Evolutionary conservation across 2,888 invertebrate species (phyloP).

Genomic region (Synergus gifuensis): DNA sequence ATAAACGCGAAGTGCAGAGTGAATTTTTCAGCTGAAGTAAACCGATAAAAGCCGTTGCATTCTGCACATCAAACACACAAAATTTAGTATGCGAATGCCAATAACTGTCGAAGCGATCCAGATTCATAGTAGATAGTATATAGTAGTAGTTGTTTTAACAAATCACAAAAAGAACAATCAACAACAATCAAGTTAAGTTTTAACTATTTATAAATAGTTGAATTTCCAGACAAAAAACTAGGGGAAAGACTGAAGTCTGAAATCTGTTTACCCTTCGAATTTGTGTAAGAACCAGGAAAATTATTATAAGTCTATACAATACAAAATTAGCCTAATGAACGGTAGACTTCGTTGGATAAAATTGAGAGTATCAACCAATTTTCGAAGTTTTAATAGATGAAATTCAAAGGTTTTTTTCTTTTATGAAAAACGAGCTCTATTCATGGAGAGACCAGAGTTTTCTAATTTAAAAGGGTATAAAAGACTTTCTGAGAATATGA

Average conservation of each 20-base stretch:
- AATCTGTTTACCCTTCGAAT: background rate
- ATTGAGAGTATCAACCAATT: background rate
- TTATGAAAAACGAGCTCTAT: background rate
- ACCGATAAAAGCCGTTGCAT: conserved; percentile 53
- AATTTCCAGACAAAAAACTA: no score
- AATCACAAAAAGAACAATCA: conserved; percentile 47
- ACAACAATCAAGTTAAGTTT: conserved; percentile 2
- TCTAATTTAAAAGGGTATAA: background rate
- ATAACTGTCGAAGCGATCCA: conserved; percentile 48
- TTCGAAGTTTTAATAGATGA: background rate
- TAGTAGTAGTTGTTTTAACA: conserved; percentile 41
- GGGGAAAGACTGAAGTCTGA: no score
- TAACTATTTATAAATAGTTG: no score
- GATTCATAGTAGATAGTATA: conserved; percentile 15
- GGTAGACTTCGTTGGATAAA: no score
- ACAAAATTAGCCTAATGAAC: no score
- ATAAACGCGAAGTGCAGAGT: conserved; percentile 7
- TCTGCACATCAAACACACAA: conserved; percentile 53
- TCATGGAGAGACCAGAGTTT: background rate
- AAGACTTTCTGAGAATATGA: background rate
- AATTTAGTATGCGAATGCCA: conserved; percentile 53
- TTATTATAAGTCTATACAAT: background rate
- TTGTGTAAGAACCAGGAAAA: background rate
- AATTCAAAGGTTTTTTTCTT: background rate
- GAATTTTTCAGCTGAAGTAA: conserved; percentile 22